phyloP scores from a whole-genome alignment of 2,113 vertebrate genomes.

The Chionomys nivalis region DNA sequence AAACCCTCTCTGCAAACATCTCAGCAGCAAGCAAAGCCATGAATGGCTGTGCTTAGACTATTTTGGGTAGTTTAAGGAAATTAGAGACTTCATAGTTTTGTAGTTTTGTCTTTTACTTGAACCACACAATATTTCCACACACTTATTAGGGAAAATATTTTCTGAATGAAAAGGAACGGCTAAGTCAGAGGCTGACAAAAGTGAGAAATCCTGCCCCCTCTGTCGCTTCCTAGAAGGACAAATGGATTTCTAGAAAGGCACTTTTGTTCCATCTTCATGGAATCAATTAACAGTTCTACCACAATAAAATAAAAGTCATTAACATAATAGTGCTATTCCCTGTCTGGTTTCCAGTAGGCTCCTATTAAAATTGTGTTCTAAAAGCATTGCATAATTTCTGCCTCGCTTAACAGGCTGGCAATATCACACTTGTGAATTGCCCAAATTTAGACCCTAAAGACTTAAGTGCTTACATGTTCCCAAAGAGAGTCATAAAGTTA shows the following conservation, averaged over 20 bases:
- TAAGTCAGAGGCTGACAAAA: not conserved
- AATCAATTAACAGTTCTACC: constrained; percentile 36
- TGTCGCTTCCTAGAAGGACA: constrained; percentile 40
- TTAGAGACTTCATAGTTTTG: not conserved
- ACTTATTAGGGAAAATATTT: not conserved
- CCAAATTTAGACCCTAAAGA: constrained; percentile 54
- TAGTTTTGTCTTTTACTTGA: constrained; percentile 9
- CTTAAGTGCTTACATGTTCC: constrained; percentile 51
- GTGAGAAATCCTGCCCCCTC: not conserved
- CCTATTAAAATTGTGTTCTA: constrained; percentile 53
- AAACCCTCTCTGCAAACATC: not conserved
- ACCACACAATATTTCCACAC: not conserved
- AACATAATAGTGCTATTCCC: constrained; percentile 32
- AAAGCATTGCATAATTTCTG: constrained; percentile 66
- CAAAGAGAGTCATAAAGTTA: constrained; percentile 52
- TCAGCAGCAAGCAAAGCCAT: not conserved
- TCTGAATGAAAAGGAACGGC: constrained; percentile 40
- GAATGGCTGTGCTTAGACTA: not conserved
- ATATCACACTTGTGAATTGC: constrained; percentile 60
- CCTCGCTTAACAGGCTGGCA: constrained; percentile 52
- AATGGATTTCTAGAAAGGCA: constrained; percentile 60
- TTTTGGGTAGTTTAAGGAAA: constrained; percentile 19
- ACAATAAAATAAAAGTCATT: constrained; percentile 61
- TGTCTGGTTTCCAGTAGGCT: constrained; percentile 41
- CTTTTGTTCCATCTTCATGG: constrained; percentile 25